Percentiles rank a stretch among this genome's conserved stretches.
These are phyloP conservation scores for Narcine bancroftii DNA, from an alignment of 2,113 vertebrate genomes.

Conservation along the genomic window DNA sequence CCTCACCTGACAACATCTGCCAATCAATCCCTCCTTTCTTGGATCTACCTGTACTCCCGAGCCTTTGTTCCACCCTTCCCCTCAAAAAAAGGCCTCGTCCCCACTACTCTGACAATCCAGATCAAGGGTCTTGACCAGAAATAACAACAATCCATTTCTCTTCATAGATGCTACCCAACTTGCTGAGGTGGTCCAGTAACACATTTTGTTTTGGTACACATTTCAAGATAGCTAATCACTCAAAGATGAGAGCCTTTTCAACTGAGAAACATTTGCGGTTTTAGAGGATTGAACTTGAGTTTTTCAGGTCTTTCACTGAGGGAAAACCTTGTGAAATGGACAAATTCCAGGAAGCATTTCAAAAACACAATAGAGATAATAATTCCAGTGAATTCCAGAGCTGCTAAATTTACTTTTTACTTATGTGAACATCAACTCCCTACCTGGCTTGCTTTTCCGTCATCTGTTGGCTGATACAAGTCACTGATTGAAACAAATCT, in stretches of 20 bases:
- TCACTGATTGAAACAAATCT: conserved; percentile 39
- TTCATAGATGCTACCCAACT: too few relatives aligned
- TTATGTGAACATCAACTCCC: background rate
- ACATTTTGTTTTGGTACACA: too few relatives aligned
- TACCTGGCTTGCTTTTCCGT: conserved; percentile 38
- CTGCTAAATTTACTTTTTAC: background rate
- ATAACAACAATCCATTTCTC: too few relatives aligned
- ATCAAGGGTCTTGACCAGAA: too few relatives aligned
- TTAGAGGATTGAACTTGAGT: background rate
- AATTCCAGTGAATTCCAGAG: background rate
- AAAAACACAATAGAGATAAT: background rate
- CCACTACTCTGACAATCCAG: too few relatives aligned
- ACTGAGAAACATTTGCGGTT: background rate
- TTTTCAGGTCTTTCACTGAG: background rate
- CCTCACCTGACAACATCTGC: too few relatives aligned
- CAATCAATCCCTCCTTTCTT: too few relatives aligned
- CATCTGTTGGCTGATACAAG: conserved; percentile 37
- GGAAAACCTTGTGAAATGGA: background rate
- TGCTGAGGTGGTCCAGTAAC: too few relatives aligned
- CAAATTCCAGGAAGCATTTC: background rate
- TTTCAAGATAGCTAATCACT: background rate
- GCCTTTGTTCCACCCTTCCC: too few relatives aligned
- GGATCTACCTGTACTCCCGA: too few relatives aligned
- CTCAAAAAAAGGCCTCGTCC: too few relatives aligned
- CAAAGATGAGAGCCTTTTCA: background rate